Evolutionary conservation across 2,113 vertebrate genomes (phyloP).

Genomic region (Calidris pygmaea): DNA sequence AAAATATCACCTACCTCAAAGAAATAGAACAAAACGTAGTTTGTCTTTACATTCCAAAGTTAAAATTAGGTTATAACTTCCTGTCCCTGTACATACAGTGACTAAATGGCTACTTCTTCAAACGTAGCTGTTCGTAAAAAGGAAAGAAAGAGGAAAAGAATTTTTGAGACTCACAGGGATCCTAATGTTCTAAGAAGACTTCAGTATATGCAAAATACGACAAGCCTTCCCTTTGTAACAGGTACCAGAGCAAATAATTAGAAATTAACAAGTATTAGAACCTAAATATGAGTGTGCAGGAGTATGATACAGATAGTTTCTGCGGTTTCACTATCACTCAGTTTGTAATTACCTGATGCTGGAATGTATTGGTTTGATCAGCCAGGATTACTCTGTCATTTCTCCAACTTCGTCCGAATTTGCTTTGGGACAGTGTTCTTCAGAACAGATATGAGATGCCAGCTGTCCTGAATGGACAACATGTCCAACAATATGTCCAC

Average conservation of each 20-base stretch:
- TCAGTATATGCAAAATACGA: neutral
- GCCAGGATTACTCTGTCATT: neutral
- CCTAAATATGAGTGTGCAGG: neutral
- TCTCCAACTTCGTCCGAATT: neutral
- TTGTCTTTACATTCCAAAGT: neutral
- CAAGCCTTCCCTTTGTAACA: neutral
- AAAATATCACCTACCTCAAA: neutral
- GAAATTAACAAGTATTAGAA: neutral
- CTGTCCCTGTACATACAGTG: neutral
- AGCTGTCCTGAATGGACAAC: neutral
- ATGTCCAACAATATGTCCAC: neutral
- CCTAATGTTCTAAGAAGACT: neutral
- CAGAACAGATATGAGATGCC: neutral
- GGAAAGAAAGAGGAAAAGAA: neutral
- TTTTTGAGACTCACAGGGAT: neutral
- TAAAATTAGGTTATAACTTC: neutral
- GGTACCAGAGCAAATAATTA: neutral
- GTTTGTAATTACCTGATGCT: neutral
- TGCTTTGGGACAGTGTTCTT: neutral
- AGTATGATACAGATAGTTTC: neutral
- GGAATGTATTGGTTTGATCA: neutral
- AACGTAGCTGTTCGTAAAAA: neutral
- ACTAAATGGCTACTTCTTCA: neutral
- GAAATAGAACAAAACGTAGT: neutral
- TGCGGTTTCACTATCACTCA: neutral